Evolutionary conservation across 2,888 invertebrate genomes (phyloP).

Genomic region (Andrena bucephala): DNA sequence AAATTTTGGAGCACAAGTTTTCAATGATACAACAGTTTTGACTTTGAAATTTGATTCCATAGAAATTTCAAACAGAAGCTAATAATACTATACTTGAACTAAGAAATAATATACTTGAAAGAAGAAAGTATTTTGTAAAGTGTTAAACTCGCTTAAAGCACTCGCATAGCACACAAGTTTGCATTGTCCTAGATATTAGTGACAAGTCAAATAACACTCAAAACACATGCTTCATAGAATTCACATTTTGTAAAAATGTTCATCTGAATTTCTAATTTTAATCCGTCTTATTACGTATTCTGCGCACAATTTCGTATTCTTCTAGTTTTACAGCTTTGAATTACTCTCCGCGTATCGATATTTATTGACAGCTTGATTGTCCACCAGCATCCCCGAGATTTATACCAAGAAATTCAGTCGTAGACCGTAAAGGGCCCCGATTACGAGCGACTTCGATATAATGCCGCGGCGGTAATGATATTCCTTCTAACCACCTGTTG

Average conservation of each 20-base stretch:
- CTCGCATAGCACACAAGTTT: background rate
- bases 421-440: constrained; percentile 29
- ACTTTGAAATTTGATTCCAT: too few relatives aligned
- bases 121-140: too few relatives aligned
- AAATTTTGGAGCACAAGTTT: too few relatives aligned
- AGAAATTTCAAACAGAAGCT: too few relatives aligned
- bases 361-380: constrained; percentile 1
- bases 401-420: constrained; percentile 32
- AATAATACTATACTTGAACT: too few relatives aligned
- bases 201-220: background rate
- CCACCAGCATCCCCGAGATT: background rate
- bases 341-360: background rate
- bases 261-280: background rate
- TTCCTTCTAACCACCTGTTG: constrained; percentile 68
- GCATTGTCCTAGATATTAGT: background rate
- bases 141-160: background rate
- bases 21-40: too few relatives aligned
- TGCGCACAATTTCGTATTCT: too few relatives aligned
- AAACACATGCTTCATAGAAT: background rate
- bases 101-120: too few relatives aligned
- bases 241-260: background rate
- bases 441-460: constrained; percentile 26
- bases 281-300: background rate
- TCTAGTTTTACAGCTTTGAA: too few relatives aligned
- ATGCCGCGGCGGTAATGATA: constrained; percentile 50